These are phyloP conservation scores for Subanguina moxae DNA, from an alignment of 1,140 invertebrate species.

Conservation along the genomic window DNA sequence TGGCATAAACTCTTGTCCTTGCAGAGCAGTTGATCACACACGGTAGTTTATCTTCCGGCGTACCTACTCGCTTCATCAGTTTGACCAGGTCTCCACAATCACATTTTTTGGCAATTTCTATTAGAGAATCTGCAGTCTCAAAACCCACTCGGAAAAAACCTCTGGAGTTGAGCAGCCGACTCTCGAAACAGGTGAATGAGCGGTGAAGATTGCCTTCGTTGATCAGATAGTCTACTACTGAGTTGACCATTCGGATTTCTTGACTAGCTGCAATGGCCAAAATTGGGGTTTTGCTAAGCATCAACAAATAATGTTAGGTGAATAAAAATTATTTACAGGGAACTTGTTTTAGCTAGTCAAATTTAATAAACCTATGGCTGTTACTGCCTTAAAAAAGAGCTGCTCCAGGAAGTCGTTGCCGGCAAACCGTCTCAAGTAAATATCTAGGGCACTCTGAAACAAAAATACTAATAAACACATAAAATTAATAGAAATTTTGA, in stretches of 20 bases:
- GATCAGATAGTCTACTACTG: constrained; percentile 26
- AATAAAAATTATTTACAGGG: too few relatives aligned
- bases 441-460: constrained; percentile 20
- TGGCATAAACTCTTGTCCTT: constrained; percentile 15
- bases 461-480: background rate
- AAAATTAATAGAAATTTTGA: too few relatives aligned
- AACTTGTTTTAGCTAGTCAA: background rate
- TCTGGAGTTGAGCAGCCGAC: constrained; percentile 15
- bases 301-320: too few relatives aligned
- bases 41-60: constrained; percentile 14
- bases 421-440: constrained; percentile 12
- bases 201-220: constrained; percentile 20
- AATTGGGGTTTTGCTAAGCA: too few relatives aligned
- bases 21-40: constrained; percentile 20
- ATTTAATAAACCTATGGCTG: constrained; percentile 6
- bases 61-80: constrained; percentile 17
- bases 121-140: constrained; percentile 20
- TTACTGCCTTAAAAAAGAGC: constrained; percentile 23
- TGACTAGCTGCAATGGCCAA: background rate
- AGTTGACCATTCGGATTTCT: constrained; percentile 27
- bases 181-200: constrained; percentile 17
- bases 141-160: constrained; percentile 7
- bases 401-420: constrained; percentile 19
- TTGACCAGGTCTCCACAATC: constrained; percentile 13
- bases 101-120: constrained; percentile 22